Conservation (phyloP, 2,113 vertebrate genomes). For the Chloebia gouldiae region DNA sequence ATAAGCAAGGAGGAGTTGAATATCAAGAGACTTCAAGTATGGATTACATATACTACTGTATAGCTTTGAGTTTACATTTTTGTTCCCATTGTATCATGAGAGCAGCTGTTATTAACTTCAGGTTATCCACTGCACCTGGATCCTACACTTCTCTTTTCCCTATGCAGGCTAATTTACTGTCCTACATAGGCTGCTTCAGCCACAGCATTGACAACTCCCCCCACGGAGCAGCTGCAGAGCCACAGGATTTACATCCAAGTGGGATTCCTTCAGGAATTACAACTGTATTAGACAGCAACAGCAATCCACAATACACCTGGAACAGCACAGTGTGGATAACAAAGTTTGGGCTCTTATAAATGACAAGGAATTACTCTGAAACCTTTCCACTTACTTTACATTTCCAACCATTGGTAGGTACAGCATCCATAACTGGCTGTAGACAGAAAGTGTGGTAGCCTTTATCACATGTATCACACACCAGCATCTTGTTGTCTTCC, state of each 20-base stretch:
- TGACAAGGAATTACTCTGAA: background rate
- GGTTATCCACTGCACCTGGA: background rate
- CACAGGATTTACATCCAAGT: background rate
- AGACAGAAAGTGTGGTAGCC: constrained; percentile 94
- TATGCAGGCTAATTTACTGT: background rate
- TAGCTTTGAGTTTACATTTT: background rate
- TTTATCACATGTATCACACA: constrained; percentile 95
- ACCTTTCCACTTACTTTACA: constrained; percentile 86
- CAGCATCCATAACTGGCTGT: constrained; percentile 86
- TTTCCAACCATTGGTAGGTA: constrained; percentile 88
- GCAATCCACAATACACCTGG: background rate
- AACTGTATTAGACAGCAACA: background rate
- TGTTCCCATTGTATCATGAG: background rate
- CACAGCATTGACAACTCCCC: background rate
- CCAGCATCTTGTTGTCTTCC: constrained; percentile 88
- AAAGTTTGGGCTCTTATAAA: background rate
- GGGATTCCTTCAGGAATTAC: background rate
- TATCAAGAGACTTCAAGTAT: background rate
- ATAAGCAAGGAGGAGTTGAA: background rate
- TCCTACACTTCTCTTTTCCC: background rate
- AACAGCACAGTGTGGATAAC: background rate
- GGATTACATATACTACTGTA: background rate
- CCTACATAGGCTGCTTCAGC: background rate
- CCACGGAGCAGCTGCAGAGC: background rate
- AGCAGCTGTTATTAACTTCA: background rate